These are phyloP conservation scores for Lepus townsendii DNA, from an alignment of 2,797 vertebrate species.

Conservation along the genomic window DNA sequence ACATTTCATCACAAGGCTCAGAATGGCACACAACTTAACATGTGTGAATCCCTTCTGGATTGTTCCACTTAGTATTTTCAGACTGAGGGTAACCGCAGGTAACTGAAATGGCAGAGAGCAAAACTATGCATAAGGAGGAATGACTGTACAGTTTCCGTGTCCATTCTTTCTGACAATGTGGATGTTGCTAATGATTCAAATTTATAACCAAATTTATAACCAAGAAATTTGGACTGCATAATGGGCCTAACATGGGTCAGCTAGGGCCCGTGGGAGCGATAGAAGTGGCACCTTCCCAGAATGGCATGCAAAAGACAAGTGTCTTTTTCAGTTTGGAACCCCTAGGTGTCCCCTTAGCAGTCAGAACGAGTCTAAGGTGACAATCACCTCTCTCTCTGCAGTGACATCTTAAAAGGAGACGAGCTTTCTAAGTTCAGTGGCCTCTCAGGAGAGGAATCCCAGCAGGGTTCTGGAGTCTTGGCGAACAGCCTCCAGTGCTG, in stretches of 20 bases:
- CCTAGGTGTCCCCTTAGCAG: background rate
- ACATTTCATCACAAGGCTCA: background rate
- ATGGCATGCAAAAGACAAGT: slow-evolving; percentile 25
- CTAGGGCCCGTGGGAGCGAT: background rate
- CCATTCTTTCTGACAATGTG: background rate
- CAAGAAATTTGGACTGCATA: background rate
- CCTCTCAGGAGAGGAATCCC: slow-evolving; percentile 58
- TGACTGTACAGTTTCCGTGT: background rate
- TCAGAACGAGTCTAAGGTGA: slow-evolving; percentile 62
- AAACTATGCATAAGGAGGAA: background rate
- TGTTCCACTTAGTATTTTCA: background rate
- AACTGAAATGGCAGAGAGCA: background rate
- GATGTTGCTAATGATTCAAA: background rate
- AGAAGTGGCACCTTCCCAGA: background rate
- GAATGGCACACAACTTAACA: background rate
- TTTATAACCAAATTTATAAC: background rate
- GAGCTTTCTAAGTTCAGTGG: slow-evolving; percentile 46
- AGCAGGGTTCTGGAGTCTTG: slow-evolving; percentile 46
- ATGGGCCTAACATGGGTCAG: background rate
- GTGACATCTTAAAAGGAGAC: slow-evolving; percentile 70
- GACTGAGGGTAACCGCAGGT: background rate
- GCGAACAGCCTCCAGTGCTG: slow-evolving; percentile 60
- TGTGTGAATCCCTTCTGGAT: background rate
- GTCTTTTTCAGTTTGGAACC: background rate
- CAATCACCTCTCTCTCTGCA: slow-evolving; percentile 67